Percentiles rank a stretch among this genome's conserved stretches.
Evolutionary conservation across 1,140 invertebrate genomes (phyloP).

Genomic region (Phortica variegata): DNA sequence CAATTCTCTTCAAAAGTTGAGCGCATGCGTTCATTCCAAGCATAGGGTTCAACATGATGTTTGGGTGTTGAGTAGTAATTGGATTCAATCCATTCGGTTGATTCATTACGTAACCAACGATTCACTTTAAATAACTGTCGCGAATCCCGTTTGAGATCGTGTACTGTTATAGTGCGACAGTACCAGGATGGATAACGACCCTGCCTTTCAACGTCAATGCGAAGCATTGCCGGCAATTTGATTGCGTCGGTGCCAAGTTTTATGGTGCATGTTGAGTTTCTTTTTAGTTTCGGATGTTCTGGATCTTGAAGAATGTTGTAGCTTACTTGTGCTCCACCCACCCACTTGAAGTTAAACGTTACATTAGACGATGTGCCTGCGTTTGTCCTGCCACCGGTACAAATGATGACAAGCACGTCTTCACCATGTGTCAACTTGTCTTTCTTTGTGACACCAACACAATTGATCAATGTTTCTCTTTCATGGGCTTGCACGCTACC

Average conservation of each 20-base stretch:
- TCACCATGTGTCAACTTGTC: background rate
- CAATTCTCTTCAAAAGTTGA: no score
- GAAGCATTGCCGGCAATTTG: constrained; percentile 17
- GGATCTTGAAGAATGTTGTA: constrained; percentile 19
- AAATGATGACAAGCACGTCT: constrained; percentile 8
- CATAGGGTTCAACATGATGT: no score
- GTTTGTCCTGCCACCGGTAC: constrained; percentile 16
- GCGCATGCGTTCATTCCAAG: no score
- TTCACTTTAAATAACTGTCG: constrained; percentile 18
- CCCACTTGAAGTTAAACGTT: constrained; percentile 17
- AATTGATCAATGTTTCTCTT: background rate
- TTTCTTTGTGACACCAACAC: background rate
- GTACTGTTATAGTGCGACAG: constrained; percentile 11
- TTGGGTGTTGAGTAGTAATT: no score
- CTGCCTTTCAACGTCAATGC: constrained; percentile 3
- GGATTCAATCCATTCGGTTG: no score
- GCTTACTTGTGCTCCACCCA: background rate
- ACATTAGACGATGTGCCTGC: constrained; percentile 24
- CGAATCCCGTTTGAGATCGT: background rate
- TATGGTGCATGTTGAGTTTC: constrained; percentile 15
- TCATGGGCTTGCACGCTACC: background rate
- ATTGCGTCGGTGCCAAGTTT: background rate
- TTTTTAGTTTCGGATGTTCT: background rate
- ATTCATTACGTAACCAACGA: constrained; percentile 17
- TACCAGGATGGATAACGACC: constrained; percentile 25